Percentiles rank a stretch among this genome's conserved stretches.
Evolutionary conservation across 2,797 vertebrate genomes (phyloP).

Genomic region (Glyptemys insculpta): DNA sequence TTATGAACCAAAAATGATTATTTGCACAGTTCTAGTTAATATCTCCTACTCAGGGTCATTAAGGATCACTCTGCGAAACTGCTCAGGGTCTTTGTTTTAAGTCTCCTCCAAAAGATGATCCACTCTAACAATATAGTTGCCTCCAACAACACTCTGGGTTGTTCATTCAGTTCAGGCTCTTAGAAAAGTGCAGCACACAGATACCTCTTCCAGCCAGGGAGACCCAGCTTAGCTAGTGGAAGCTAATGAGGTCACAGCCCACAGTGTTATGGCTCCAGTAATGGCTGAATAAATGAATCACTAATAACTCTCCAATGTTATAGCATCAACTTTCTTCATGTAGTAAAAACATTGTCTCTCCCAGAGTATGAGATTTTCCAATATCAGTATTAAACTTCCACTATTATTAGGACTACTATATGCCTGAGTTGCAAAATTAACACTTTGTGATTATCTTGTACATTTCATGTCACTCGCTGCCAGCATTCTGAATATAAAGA

Average conservation of each 20-base stretch:
- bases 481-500: neutral
- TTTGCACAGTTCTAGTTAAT: neutral
- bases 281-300: rapidly evolving
- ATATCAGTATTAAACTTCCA: rapidly evolving
- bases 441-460: neutral
- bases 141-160: neutral
- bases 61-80: neutral
- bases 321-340: neutral
- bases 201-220: neutral
- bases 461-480: neutral
- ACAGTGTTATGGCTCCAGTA: neutral
- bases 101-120: neutral
- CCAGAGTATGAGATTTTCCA: neutral
- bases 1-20: neutral
- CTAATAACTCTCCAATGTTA: neutral
- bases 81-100: neutral
- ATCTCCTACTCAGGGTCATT: neutral
- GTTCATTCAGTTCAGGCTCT: neutral
- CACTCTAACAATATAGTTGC: neutral
- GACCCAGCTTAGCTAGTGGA: too few species aligned
- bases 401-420: rapidly evolving
- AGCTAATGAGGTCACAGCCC: neutral
- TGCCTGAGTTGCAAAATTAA: neutral
- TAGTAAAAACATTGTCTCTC: neutral
- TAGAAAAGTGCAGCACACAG: neutral